A percentile compares a stretch with the other conserved stretches of the same genome.
phyloP scores from a whole-genome alignment of 2,113 vertebrate genomes.

The Rhinogobius similis region DNA sequence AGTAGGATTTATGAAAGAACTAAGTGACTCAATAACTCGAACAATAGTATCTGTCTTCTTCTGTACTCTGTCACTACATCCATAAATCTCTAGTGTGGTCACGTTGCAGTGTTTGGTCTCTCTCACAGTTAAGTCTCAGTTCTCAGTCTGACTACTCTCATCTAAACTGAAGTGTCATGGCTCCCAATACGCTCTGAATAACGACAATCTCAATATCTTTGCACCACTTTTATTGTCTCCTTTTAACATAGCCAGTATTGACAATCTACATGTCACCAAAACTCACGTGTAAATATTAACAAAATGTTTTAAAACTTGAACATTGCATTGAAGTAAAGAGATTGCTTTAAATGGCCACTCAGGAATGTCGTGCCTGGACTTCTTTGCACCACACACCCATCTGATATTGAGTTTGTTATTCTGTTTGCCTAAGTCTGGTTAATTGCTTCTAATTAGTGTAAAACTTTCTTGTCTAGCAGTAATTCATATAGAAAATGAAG shows the following conservation, averaged over 20 bases:
- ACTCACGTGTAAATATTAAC: too few relatives aligned
- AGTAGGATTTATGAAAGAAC: too few relatives aligned
- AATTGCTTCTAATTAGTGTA: slow-evolving; percentile 1
- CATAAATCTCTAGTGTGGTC: not conserved
- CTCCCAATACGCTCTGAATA: too few relatives aligned
- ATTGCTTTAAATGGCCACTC: not conserved
- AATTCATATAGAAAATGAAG: not conserved
- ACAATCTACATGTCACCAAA: too few relatives aligned
- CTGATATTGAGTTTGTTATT: too few relatives aligned
- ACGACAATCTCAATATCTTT: too few relatives aligned
- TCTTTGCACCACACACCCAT: not conserved
- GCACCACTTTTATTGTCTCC: not conserved
- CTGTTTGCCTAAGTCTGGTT: not conserved
- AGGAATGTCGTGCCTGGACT: not conserved
- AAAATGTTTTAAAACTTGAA: not conserved
- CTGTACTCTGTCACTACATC: too few relatives aligned
- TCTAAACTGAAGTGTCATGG: too few relatives aligned
- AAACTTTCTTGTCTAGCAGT: not conserved
- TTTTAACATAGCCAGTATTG: not conserved
- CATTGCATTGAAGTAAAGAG: not conserved
- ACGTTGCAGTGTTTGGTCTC: not conserved
- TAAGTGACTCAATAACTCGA: too few relatives aligned
- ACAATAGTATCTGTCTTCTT: too few relatives aligned
- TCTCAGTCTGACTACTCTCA: too few relatives aligned
- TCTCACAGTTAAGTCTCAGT: too few relatives aligned